Percentiles rank a stretch among this genome's conserved stretches.
These are phyloP conservation scores for Diadumene lineata DNA, from an alignment of 92 coral and sea anemone species.

Conservation along the genomic window DNA sequence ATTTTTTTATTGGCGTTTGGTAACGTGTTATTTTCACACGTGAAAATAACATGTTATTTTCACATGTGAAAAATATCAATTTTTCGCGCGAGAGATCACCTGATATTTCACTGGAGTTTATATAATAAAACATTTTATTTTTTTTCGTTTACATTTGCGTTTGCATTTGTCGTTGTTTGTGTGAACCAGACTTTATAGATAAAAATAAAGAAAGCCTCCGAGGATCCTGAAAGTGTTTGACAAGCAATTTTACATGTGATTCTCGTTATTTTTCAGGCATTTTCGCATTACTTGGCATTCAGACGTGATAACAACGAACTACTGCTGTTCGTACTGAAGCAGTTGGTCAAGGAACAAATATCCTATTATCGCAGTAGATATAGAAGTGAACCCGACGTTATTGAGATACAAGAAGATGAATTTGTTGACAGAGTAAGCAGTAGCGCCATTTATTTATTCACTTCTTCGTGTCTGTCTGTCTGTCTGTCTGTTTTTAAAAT, in stretches of 20 bases:
- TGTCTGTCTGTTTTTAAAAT: not conserved
- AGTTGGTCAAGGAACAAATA: conserved; percentile 84
- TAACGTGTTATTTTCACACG: too few relatives aligned
- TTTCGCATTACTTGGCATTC: conserved; percentile 89
- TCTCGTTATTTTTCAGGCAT: conserved; percentile 55
- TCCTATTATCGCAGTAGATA: conserved; percentile 85
- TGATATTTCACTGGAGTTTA: too few relatives aligned
- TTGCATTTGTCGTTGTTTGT: too few relatives aligned
- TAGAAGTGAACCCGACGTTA: conserved; percentile 81
- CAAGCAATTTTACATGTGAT: not conserved
- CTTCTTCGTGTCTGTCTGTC: too few relatives aligned
- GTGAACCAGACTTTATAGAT: too few relatives aligned
- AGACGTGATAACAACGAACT: conserved; percentile 96
- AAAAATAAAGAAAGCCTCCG: too few relatives aligned
- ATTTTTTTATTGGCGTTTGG: too few relatives aligned
- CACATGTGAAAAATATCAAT: too few relatives aligned
- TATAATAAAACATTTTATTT: too few relatives aligned
- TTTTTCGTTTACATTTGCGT: too few relatives aligned
- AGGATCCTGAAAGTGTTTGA: not conserved
- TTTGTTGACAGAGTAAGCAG: conserved; percentile 84
- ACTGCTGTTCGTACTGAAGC: conserved; percentile 89
- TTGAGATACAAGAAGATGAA: conserved; percentile 91
- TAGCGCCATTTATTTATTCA: not conserved
- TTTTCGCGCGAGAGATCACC: too few relatives aligned
- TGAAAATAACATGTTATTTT: too few relatives aligned